phyloP scores from a whole-genome alignment of 2,888 invertebrate genomes.

The Megalurothrips usitatus region DNA sequence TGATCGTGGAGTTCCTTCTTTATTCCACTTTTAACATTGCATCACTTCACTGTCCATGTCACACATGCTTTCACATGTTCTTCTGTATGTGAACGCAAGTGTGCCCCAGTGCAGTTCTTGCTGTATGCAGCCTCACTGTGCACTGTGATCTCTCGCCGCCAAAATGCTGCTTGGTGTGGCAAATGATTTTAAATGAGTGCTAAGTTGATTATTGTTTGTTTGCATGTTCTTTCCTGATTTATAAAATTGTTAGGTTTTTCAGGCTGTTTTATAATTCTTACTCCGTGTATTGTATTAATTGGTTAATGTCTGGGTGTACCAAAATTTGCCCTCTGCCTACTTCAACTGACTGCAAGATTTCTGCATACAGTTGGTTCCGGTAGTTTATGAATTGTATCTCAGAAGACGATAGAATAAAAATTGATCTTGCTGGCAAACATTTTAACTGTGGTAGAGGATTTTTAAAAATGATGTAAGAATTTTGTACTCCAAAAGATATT shows the following conservation, averaged over 20 bases:
- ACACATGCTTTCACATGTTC: neutral
- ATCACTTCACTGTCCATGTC: neutral
- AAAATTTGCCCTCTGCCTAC: too few relatives aligned
- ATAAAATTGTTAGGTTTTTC: neutral
- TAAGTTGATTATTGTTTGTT: neutral
- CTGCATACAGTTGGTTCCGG: too few relatives aligned
- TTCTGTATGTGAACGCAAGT: neutral
- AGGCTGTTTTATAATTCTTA: too few relatives aligned
- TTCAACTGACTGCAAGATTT: too few relatives aligned
- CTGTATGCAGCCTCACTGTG: neutral
- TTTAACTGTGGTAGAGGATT: too few relatives aligned
- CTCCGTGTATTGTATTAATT: too few relatives aligned
- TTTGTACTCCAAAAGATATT: too few relatives aligned
- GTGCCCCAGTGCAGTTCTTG: neutral
- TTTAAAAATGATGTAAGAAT: too few relatives aligned
- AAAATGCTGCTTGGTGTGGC: conserved; percentile 19
- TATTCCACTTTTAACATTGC: neutral
- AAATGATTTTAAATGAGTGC: neutral
- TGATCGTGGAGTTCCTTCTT: neutral
- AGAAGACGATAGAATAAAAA: too few relatives aligned
- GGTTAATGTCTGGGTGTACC: too few relatives aligned
- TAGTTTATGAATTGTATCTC: too few relatives aligned
- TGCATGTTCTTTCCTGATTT: neutral
- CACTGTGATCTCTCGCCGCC: conserved; percentile 23
- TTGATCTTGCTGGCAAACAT: too few relatives aligned